Base-by-base conservation (phyloP, 2,888 invertebrate species). In the Rapana venosa region DNA sequence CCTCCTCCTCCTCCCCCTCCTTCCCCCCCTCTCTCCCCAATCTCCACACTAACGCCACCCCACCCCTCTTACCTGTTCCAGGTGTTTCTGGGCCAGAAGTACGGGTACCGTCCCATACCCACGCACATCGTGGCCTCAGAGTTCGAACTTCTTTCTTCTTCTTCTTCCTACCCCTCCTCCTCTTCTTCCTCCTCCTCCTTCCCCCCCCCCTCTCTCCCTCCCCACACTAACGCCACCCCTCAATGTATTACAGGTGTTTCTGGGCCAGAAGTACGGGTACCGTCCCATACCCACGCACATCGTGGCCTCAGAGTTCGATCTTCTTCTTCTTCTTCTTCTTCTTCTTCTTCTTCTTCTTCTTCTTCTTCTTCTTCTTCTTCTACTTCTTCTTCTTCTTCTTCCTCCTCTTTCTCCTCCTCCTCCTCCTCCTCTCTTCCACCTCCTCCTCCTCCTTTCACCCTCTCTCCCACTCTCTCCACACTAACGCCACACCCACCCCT, bases 261-360 rank as follows among this genome's bases (percentile, higher is more conserved):
- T 99, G 35, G 99, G 99, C 0, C 99, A 99, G 96, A 99, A 99
- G 96, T 99, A 99, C 96, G 99, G 99, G 35, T 99, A 99, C 96
- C 97, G 99, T 26, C 99, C 99, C 0, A 98, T 99, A 93, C 99
- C 99, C 0, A 99, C 99, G 0, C 98, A 98, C 95, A 98, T 99
- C 90, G 96, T 98, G 0, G 98, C 98, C 56, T 58, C 98, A 11
- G 96, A 99, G 95, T 97, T 99, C 88, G 98, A 98, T n/a, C n/a
- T n/a, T n/a, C n/a, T n/a, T n/a, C n/a, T n/a, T n/a, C n/a, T n/a
- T n/a, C 61, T 74, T 11, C n/a, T 74, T 11, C 74, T 11, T 11
- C 74, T 26, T 74, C 74, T 1, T n/a, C 11, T 86, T 58, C 30
- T 74, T n/a, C n/a, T 26, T 74, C 61, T 61, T 74, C 74, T 74